Base-by-base conservation (phyloP, 2,888 invertebrate species). In the Morpho deidamia region DNA sequence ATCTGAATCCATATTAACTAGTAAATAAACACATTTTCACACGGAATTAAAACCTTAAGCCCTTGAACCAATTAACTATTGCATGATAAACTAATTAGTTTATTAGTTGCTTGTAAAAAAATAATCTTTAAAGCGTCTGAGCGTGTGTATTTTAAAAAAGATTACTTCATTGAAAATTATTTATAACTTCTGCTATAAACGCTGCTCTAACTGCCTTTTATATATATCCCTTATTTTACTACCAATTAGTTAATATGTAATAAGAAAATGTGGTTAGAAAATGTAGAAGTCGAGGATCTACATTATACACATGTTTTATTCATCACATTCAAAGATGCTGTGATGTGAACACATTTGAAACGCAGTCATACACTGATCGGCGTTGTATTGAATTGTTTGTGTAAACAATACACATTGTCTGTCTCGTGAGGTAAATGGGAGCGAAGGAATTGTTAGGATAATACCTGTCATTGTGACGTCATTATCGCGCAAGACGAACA, bases 281-380 rank as follows among this genome's bases (percentile, higher is more conserved):
- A 63, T 60, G 56, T 56, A 55, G 63, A 63, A 64, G 52, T 60
- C 61, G 56, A 54, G 53, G 47, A 61, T 70, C 70, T 72, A 68
- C 67, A 68, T 73, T 74, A 82, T 75, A 73, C 69, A 58, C 66
- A 82, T 86, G 83, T 83, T 78, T 84, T 83, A 86, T 86, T 86
- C 83, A 85, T 76, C 64, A 64, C 65, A 64, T 67, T 70, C 78
- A 78, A 76, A 78, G 78, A 75, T 70, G 70, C 65, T 71, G 74
- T 71, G 78, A 78, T 72, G 74, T 70, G 76, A 73, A 74, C 74
- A 69, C 67, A 62, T 71, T 69, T 59, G 64, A 74, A 70, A 71
- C 70, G 64, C 58, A 71, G 70, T 75, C 77, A 75, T 78, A 73
- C 77, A 78, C 82, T 80, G 81, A 81, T 76, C 75, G 74, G 64